Base-by-base conservation (phyloP, 1,140 invertebrate genomes). In the Prorops nasuta region DNA sequence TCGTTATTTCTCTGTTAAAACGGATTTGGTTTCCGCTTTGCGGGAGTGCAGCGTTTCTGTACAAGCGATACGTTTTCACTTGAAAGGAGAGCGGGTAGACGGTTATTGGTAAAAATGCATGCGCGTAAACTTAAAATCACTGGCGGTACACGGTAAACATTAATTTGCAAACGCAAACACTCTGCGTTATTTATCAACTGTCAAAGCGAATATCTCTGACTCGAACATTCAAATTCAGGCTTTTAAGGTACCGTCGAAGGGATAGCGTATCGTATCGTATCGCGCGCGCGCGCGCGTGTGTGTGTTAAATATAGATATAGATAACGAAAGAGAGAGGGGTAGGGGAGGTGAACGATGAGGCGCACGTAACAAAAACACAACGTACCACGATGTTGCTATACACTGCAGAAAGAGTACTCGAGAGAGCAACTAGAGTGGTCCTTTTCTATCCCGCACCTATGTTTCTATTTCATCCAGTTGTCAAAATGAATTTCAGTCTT, bases 331-430 rank as follows among this genome's bases (percentile, higher is more conserved):
- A 60, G 28, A 31, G 42, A 42, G 41, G 46, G 37, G 39, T 49
- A 36, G 44, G 52, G 42, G 48, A 32, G 52, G 37, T 37, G 46
- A 41, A 54, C n/a, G 58, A 62, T 56, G 62, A 65, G 54, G 54
- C 57, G 57, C 44, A 51, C 51, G 57, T 51, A 59, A 59, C 57
- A 59, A 60, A 60, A 60, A 60, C 58, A 60, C 58, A 60, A 60
- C 58, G 54, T 58, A 54, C 51, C 57, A 51, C 57, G 57, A 59
- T 59, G 57, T 55, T 56, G 57, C 50, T 51, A 44, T 51, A n/a
- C n/a, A n/a, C n/a, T n/a, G n/a, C n/a, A n/a, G n/a, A 56, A 59
- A 59, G 57, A 58, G 57, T 59, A 51, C 57, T 59, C 57, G 51
- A 60, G 58, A 36, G 58, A 60, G 56, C n/a, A n/a, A n/a, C n/a